These are phyloP conservation scores for Tychaedon coryphoeus DNA, from an alignment of 2,113 vertebrate genomes.

Conservation along the genomic window DNA sequence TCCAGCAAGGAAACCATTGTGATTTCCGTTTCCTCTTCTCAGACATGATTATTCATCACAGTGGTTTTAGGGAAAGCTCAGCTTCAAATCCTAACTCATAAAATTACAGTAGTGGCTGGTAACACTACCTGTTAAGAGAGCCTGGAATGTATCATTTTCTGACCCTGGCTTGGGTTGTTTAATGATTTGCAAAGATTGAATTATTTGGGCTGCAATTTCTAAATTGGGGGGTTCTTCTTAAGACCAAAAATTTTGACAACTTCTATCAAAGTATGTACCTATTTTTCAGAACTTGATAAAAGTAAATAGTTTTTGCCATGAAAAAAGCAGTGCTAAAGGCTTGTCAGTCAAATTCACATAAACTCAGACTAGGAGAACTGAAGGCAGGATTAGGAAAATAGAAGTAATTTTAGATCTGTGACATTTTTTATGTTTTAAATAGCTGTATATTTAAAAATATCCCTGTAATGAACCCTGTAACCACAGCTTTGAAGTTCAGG, in stretches of 20 bases:
- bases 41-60: neutral
- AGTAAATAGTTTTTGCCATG: neutral
- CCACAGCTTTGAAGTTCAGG: neutral
- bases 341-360: neutral
- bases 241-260: neutral
- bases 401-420: neutral
- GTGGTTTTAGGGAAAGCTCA: constrained; percentile 9
- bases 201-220: neutral
- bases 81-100: neutral
- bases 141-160: neutral
- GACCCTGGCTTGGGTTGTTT: neutral
- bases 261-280: neutral
- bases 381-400: neutral
- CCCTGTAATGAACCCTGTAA: neutral
- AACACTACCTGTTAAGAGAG: neutral
- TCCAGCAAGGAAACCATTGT: constrained; percentile 53
- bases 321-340: neutral
- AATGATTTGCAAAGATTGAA: neutral
- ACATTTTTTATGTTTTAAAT: neutral
- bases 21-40: constrained; percentile 7
- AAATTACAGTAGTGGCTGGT: neutral
- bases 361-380: neutral
- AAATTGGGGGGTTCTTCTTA: neutral
- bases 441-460: neutral
- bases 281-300: neutral